Base-by-base conservation (phyloP, 2,888 invertebrate species). In the Chloromyia formosa region DNA sequence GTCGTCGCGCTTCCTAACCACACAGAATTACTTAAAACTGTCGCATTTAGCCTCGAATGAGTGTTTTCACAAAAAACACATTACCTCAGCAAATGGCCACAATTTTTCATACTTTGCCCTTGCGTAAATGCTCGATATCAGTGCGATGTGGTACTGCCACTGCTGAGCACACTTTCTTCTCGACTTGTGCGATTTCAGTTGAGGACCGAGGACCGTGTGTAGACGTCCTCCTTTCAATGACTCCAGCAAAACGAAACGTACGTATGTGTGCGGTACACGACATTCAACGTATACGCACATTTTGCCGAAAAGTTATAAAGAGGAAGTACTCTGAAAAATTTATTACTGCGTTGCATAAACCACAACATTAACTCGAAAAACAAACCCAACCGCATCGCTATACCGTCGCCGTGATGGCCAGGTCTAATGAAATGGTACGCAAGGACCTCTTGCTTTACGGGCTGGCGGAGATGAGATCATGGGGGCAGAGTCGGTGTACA, bases 331-430 rank as follows among this genome's bases (percentile, higher is more conserved):
- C 49, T 66, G 20, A 66, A 66, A 71, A 45, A 71, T 71, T 71
- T 71, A 71, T 71, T 16, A 71, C 71, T 71, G 40, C 27, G 27
- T 71, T 71, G 71, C 71, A 71, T 71, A 71, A 71, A 71, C 71
- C 71, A 58, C 71, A 56, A 56, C 71, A 56, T 71, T 71, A 71
- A 71, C 40, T 71, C 3, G 27, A 35, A 35, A 35, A 7, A 35
- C 3, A 35, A 35, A 35, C 27, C 2, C 42, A 20, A 35, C 71
- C 16, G 23, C 54, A 27, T 18, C 35, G 22, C 22, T 20, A n/a
- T 56, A 20, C 56, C 16, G 56, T 56, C 56, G 22, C 18, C 10
- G 18, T 56, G 10, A 35, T 35, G 27, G 27, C 7, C 27, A 35
- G 27, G 27, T 7, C 27, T 35, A 35, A 35, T 35, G 27, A 35